Evolutionary conservation across 2,888 invertebrate species (phyloP).

Genomic region (Tanaodytes sp.): DNA sequence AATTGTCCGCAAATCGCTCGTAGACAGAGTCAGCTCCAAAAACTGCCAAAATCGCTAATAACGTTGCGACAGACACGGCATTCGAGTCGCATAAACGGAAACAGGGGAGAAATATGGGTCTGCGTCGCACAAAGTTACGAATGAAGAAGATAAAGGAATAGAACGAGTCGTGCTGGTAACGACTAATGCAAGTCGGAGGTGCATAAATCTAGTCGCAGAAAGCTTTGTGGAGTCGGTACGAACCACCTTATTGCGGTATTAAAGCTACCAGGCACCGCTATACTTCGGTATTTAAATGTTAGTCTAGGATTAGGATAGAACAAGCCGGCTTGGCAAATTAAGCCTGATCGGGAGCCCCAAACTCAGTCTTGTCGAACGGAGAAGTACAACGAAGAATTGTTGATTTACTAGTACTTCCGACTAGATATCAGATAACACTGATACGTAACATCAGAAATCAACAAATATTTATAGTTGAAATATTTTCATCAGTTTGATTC

Average conservation of each 20-base stretch:
- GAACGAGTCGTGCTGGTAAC: constrained; percentile 45
- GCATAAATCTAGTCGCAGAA: constrained; percentile 63
- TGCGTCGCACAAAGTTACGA: constrained; percentile 58
- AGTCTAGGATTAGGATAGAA: constrained; percentile 52
- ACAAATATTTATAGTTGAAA: too few relatives aligned
- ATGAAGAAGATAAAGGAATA: constrained; percentile 55
- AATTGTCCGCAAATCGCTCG: too few relatives aligned
- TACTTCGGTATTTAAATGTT: constrained; percentile 70
- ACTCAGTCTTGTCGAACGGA: constrained; percentile 12
- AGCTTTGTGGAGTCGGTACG: constrained; percentile 43
- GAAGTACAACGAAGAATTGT: constrained; percentile 12
- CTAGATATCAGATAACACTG: not conserved
- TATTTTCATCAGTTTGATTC: too few relatives aligned
- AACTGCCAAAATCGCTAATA: constrained; percentile 40
- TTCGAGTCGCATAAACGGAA: constrained; percentile 57
- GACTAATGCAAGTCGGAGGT: constrained; percentile 53
- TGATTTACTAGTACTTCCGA: constrained; percentile 24
- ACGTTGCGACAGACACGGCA: constrained; percentile 42
- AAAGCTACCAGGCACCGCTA: constrained; percentile 59
- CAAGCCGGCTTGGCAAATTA: constrained; percentile 33
- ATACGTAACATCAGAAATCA: too few relatives aligned
- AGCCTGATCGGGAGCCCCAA: constrained; percentile 24
- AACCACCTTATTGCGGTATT: constrained; percentile 59
- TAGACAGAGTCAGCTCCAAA: constrained; percentile 15
- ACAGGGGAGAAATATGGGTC: constrained; percentile 68